phyloP scores from a whole-genome alignment of 2,888 invertebrate genomes.

The Xiphydria camelus region DNA sequence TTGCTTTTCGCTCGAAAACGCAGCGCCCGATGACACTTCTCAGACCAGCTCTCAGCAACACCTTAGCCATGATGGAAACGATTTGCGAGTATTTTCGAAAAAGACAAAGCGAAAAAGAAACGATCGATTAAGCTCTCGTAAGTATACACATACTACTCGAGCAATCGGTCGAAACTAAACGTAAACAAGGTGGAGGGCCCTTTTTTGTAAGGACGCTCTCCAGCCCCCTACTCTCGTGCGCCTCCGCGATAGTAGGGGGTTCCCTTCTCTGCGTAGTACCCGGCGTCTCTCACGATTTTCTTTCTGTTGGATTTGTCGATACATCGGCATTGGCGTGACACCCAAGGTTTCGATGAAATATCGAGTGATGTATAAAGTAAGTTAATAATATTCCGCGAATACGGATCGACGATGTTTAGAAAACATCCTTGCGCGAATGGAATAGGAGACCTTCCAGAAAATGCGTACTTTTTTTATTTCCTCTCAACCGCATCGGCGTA shows the following conservation, averaged over 20 bases:
- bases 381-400: too few relatives aligned
- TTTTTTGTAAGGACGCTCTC: slow-evolving; percentile 35
- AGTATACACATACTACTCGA: not conserved
- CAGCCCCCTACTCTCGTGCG: slow-evolving; percentile 13
- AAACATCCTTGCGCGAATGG: too few relatives aligned
- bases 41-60: slow-evolving; percentile 33
- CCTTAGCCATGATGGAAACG: slow-evolving; percentile 31
- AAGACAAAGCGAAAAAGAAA: not conserved
- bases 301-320: slow-evolving; percentile 6
- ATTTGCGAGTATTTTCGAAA: too few relatives aligned
- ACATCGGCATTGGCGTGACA: slow-evolving; percentile 1
- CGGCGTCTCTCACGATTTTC: slow-evolving; percentile 5
- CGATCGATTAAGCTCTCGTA: not conserved
- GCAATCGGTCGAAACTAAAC: slow-evolving; percentile 18
- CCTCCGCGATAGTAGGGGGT: slow-evolving; percentile 19
- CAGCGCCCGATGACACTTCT: slow-evolving; percentile 29
- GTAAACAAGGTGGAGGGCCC: slow-evolving; percentile 24
- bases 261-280: slow-evolving; percentile 12
- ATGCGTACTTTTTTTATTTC: too few relatives aligned
- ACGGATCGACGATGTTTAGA: too few relatives aligned
- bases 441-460: too few relatives aligned
- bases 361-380: too few relatives aligned
- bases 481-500: too few relatives aligned
- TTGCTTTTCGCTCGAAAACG: slow-evolving; percentile 23
- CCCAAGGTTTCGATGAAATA: too few relatives aligned